Evolutionary conservation across 2,797 vertebrate genomes (phyloP).

Genomic region (Eospalax fontanierii): DNA sequence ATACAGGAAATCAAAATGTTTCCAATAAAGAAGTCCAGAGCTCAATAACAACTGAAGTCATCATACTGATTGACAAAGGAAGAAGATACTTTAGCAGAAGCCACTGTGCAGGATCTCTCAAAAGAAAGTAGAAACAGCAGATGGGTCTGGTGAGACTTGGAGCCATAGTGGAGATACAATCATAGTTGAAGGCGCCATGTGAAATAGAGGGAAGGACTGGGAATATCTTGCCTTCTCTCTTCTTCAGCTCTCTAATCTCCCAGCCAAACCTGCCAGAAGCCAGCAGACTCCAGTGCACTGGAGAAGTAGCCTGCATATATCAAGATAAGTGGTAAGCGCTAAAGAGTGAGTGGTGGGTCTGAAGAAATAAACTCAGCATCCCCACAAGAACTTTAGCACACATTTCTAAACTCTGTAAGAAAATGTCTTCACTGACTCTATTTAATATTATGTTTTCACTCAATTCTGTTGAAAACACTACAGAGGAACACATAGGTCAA

Average conservation of each 20-base stretch:
- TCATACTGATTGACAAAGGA: background rate
- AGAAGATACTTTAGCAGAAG: background rate
- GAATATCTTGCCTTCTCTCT: background rate
- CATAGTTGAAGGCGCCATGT: background rate
- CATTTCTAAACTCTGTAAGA: slow-evolving; percentile 6
- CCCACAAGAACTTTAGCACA: background rate
- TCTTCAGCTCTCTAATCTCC: background rate
- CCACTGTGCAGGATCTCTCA: background rate
- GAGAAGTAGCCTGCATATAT: background rate
- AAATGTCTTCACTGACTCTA: background rate
- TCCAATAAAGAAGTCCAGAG: background rate
- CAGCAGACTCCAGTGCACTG: background rate
- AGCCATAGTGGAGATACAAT: background rate
- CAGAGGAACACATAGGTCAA: background rate
- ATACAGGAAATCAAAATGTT: background rate
- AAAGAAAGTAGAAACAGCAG: background rate
- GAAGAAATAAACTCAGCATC: background rate
- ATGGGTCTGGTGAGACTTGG: background rate
- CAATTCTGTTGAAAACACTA: slow-evolving; percentile 1
- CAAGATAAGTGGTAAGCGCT: background rate
- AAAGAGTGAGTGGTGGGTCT: background rate
- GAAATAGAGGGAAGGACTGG: background rate
- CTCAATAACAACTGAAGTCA: background rate
- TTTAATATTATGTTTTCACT: background rate
- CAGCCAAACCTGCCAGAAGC: background rate